Evolutionary conservation across 1,140 invertebrate species (phyloP), one percentile per base, ranked within the genome.

Genomic region (Gonatopus flavifemur): DNA sequence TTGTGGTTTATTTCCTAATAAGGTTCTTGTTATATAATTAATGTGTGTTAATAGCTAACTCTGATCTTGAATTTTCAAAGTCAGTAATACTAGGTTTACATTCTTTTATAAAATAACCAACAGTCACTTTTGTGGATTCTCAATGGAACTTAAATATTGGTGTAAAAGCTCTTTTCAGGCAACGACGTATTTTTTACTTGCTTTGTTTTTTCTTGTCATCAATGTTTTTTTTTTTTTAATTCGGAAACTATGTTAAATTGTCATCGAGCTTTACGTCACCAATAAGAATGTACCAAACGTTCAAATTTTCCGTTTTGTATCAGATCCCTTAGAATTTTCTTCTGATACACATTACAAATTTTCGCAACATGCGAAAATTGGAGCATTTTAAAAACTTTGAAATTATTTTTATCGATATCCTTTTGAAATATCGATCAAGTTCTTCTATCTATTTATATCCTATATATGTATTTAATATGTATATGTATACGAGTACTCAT

Each of bases 91-190:
- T 73, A 66, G 48, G 67, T 64, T 64, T 48, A 60, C 57, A 56
- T 62, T 66, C 64, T 46, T 66, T 69, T 71, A 70, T 63, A 75
- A 73, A 73, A 72, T 74, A 74, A 67, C 66, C 64, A 70, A 69
- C 67, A 65, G 59, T 57, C 38, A 61, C 55, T 66, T n/a, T n/a
- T 64, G 53, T 59, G 16, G 52, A 49, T 60, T 53, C 62, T 53
- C 61, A 54, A 58, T 55, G 42, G 35, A 21, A 45, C 35, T 56
- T 47, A 19, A 37, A 55, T 57, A 53, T 70, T 44, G 58, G 51
- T 32, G 32, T 33, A 62, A 45, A 42, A 61, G 36, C 33, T 57
- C 47, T 28, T 20, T 43, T 58, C 47, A 39, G 51, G 40, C 55
- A 55, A 63, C 42, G 46, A 50, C 22, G 28, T 36, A 46, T 38